Conservation (phyloP, 2,797 vertebrate genomes). For the Allobates femoralis region DNA sequence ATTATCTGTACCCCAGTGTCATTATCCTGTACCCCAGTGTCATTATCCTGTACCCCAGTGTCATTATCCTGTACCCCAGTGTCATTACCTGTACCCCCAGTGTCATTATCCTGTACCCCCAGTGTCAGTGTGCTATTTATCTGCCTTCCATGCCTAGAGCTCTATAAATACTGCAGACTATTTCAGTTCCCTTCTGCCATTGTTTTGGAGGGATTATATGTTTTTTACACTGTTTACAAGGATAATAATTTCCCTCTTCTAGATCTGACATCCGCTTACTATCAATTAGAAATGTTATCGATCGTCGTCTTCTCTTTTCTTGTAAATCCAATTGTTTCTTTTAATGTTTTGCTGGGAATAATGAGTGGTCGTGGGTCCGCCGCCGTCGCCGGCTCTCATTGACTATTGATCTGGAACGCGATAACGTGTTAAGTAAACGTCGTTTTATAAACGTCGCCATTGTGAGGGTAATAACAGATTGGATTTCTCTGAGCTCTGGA, state of each 20-base stretch:
- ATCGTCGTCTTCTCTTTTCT: neutral
- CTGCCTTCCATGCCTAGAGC: too few species aligned
- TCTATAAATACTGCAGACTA: too few species aligned
- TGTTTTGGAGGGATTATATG: too few species aligned
- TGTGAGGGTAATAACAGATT: neutral
- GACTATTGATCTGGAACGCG: neutral
- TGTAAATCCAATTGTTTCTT: neutral
- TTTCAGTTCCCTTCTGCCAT: too few species aligned
- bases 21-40: neutral
- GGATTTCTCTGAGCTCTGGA: neutral
- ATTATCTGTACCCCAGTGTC: too few species aligned
- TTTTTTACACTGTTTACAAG: too few species aligned
- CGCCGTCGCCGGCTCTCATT: neutral
- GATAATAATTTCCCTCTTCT: neutral
- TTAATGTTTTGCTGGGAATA: neutral
- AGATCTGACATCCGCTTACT: neutral
- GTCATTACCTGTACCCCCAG: too few species aligned
- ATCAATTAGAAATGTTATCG: neutral
- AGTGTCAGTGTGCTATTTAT: too few species aligned
- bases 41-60: slow-evolving; percentile 4
- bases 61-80: too few species aligned
- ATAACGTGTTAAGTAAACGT: neutral
- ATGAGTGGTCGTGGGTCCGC: neutral
- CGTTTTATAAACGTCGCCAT: neutral
- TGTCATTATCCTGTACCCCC: too few species aligned